Evolutionary conservation across 2,113 vertebrate species (phyloP), one percentile per base, ranked within the genome.

Genomic region (Barbus barbus): DNA sequence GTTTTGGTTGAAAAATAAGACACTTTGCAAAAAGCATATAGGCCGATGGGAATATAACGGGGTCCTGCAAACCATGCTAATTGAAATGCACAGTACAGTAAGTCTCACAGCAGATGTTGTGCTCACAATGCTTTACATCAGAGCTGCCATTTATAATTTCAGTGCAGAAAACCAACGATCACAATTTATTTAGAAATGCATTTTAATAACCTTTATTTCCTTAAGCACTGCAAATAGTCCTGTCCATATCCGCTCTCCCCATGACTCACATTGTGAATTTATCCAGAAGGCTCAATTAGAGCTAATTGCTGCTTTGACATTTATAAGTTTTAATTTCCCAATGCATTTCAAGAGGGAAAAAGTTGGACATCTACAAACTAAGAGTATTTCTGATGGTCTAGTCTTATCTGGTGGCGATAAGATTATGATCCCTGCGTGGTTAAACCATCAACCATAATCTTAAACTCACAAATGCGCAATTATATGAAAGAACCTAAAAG

Each of bases 131-230:
- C 41, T 76, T 81, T 80, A 79, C 72, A 81, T 84, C 51, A 24
- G 22, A 48, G 28, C 78, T 84, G 83, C n/a, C 36, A 79, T 84
- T 84, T 84, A 44, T 72, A 48, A 79, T 78, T 79, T 78, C 73
- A 44, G 31, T 73, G 81, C 28, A 78, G 46, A 74, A 80, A 78
- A 80, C 75, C 67, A 73, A 87, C 83, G 63, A 84, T 84, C 73
- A 78, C 75, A 75, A 38, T 63, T 77, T n/a, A 83, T 83, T 81
- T 76, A 83, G 48, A 80, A 86, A 86, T 72, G 13, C 74, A 80
- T 83, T 87, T 69, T 83, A 82, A 82, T 79, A 51, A 77, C 76
- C 46, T 81, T 85, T 83, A 77, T 85, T 85, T 65, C 26, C 28
- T 51, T 81, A 75, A 65, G 69, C 38, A 80, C 38, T 74, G 56